A percentile compares a stretch with the other conserved stretches of the same genome.
Evolutionary conservation across 30 jellyfish, hydroid and myxozoan genomes (phyloP).

Genomic region (Catostylus mosaicus): DNA sequence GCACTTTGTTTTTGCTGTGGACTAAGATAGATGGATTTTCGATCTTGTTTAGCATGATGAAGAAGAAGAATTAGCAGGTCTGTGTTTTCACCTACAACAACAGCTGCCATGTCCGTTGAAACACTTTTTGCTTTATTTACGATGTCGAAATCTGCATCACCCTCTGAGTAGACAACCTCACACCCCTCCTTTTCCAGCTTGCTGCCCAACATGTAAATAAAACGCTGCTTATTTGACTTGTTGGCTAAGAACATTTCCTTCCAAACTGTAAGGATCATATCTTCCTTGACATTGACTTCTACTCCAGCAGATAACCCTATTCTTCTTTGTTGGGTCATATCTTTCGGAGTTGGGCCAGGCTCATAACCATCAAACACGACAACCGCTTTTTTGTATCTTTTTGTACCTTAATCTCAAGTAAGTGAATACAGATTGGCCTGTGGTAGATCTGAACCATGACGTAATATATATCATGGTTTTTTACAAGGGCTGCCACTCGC

Average conservation of each 20-base stretch:
- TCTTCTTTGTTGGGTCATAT: slow-evolving; percentile 49
- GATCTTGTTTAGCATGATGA: slow-evolving; percentile 40
- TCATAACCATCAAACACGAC: too few species aligned
- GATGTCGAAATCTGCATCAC: slow-evolving; percentile 64
- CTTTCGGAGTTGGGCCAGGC: slow-evolving; percentile 36
- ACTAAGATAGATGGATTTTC: slow-evolving; percentile 40
- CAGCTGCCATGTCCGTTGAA: slow-evolving; percentile 42
- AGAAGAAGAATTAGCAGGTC: slow-evolving; percentile 43
- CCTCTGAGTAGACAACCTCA: slow-evolving; percentile 33
- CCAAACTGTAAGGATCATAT: slow-evolving; percentile 32
- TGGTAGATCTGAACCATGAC: too few species aligned
- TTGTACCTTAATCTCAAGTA: too few species aligned
- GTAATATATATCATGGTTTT: neutral
- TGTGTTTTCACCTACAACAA: slow-evolving; percentile 64
- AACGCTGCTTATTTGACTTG: slow-evolving; percentile 41
- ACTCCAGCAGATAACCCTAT: slow-evolving; percentile 21
- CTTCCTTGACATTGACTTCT: slow-evolving; percentile 23
- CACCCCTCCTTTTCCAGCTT: slow-evolving; percentile 34
- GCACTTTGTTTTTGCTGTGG: slow-evolving; percentile 61
- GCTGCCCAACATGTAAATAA: slow-evolving; percentile 47
- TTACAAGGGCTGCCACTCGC: too few species aligned
- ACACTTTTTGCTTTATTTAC: slow-evolving; percentile 56
- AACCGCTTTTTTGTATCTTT: too few species aligned
- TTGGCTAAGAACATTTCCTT: slow-evolving; percentile 45
- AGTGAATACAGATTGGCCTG: too few species aligned